Percentiles rank a stretch among this genome's conserved stretches.
phyloP scores from a whole-genome alignment of 2,113 vertebrate genomes.

The Ptychochromis oligacanthus region DNA sequence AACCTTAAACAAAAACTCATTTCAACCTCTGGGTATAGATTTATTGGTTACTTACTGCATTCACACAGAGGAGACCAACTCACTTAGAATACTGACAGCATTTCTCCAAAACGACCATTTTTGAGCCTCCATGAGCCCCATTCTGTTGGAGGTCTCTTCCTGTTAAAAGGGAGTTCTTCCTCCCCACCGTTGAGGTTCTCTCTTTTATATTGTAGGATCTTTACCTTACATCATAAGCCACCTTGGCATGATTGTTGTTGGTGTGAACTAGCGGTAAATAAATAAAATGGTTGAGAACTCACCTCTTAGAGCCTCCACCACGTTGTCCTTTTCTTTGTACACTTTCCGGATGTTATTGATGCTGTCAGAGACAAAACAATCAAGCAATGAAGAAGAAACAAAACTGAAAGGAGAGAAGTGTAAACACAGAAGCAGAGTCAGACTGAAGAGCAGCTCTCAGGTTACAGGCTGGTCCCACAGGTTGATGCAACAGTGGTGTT shows the following conservation, averaged over 20 bases:
- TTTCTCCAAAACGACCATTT: no score
- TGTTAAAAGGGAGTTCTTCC: no score
- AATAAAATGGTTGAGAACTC: background rate
- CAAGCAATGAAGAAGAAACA: background rate
- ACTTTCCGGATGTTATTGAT: conserved; percentile 92
- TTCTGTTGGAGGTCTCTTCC: no score
- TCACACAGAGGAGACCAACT: no score
- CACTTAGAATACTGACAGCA: no score
- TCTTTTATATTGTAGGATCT: background rate
- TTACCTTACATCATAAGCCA: background rate
- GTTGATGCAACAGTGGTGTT: background rate
- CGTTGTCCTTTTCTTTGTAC: conserved; percentile 87
- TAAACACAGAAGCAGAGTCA: background rate
- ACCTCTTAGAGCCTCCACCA: conserved; percentile 94
- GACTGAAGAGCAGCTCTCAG: background rate
- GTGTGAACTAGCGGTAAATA: background rate
- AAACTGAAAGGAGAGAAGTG: background rate
- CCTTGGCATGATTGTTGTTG: fast-evolving
- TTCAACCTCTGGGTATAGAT: no score
- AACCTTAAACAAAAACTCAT: no score
- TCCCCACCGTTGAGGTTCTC: background rate
- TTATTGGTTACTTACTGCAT: no score
- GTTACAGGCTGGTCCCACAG: background rate
- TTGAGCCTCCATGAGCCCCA: no score
- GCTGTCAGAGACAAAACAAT: conserved; percentile 76